Percentiles rank a stretch among this genome's conserved stretches.
Evolutionary conservation across 2,888 invertebrate genomes (phyloP).

Genomic region (Acheta domesticus): DNA sequence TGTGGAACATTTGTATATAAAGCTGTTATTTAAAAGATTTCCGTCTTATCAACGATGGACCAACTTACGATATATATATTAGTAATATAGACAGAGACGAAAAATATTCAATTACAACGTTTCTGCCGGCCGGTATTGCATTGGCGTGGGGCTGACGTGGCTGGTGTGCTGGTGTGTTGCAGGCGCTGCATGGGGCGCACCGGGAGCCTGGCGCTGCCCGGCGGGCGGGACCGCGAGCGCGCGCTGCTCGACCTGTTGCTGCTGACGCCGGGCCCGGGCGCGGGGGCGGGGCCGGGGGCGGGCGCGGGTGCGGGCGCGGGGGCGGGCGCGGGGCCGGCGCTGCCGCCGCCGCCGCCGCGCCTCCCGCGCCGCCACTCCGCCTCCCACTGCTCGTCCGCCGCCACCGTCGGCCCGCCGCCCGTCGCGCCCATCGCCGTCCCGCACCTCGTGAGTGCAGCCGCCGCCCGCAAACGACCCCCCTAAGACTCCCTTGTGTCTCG

Average conservation of each 20-base stretch:
- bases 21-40: too few species aligned
- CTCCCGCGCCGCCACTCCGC: slow-evolving; percentile 34
- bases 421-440: neutral
- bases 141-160: too few species aligned
- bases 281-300: neutral
- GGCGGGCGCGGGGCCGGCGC: neutral
- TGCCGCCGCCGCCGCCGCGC: slow-evolving; percentile 27
- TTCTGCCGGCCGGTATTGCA: too few species aligned
- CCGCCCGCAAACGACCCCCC: neutral
- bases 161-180: too few species aligned
- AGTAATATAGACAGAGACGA: too few species aligned
- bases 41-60: too few species aligned
- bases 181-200: slow-evolving; percentile 25
- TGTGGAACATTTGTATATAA: too few species aligned
- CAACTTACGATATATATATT: too few species aligned
- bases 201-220: slow-evolving; percentile 32
- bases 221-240: slow-evolving; percentile 25
- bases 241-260: slow-evolving; percentile 31
- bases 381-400: slow-evolving; percentile 27
- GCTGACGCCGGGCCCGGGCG: neutral
- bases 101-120: too few species aligned
- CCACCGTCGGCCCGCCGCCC: neutral
- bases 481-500: neutral
- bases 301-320: neutral
- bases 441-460: neutral